phyloP scores from a whole-genome alignment of 1,140 invertebrate species.

The Calliopsis andreniformis region DNA sequence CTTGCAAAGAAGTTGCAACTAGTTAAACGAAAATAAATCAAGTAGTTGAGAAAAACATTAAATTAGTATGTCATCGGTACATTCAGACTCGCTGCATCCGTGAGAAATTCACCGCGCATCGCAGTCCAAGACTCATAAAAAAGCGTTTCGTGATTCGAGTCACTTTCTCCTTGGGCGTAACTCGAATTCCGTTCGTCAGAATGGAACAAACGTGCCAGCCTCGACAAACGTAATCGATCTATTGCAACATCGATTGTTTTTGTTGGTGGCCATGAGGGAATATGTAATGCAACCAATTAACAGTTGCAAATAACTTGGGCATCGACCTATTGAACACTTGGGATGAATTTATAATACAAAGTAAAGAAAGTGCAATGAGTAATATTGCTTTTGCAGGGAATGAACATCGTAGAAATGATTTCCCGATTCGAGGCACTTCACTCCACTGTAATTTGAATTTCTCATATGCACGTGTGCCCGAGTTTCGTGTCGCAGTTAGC shows the following conservation, averaged over 20 bases:
- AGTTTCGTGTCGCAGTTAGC: background rate
- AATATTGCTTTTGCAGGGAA: background rate
- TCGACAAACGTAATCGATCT: slow-evolving; percentile 13
- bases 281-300: background rate
- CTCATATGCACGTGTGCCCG: slow-evolving; percentile 7
- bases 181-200: slow-evolving; percentile 20
- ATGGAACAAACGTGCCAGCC: slow-evolving; percentile 5
- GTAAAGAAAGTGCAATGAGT: too few species aligned
- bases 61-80: background rate
- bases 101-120: slow-evolving; percentile 23
- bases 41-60: background rate
- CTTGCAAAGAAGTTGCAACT: too few species aligned
- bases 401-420: background rate
- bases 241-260: slow-evolving; percentile 5
- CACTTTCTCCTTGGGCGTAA: slow-evolving; percentile 28
- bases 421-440: slow-evolving; percentile 34
- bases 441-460: slow-evolving; percentile 35
- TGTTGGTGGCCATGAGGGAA: background rate
- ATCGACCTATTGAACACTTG: background rate
- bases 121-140: slow-evolving; percentile 14
- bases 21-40: background rate
- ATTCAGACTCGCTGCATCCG: slow-evolving; percentile 6
- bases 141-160: slow-evolving; percentile 21
- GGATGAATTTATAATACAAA: background rate
- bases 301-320: background rate